A percentile compares a stretch with the other conserved stretches of the same genome.
Conservation (phyloP, 2,113 vertebrate genomes). For the Gymnarchus niloticus region DNA sequence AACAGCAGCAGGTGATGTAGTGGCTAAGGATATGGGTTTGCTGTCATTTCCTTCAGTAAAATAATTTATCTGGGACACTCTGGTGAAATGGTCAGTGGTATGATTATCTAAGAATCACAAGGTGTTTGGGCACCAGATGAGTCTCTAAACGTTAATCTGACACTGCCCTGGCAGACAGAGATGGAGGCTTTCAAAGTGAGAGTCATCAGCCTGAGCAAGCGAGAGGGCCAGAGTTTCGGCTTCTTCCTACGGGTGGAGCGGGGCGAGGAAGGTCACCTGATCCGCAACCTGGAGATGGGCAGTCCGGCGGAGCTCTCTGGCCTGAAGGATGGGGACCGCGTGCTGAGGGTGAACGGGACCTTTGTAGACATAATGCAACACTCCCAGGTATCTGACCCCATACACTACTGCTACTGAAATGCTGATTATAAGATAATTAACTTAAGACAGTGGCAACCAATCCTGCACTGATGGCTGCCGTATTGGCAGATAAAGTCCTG, state of each 20-base stretch:
- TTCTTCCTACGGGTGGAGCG: constrained; percentile 83
- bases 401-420: background rate
- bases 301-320: constrained; percentile 78
- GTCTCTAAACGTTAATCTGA: background rate
- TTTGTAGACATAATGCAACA: constrained; percentile 81
- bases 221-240: constrained; percentile 69
- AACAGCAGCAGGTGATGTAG: background rate
- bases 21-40: background rate
- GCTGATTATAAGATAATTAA: too few species aligned
- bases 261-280: constrained; percentile 73
- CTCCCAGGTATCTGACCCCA: constrained; percentile 58
- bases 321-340: constrained; percentile 83
- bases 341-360: constrained; percentile 76
- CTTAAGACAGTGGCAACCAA: too few species aligned
- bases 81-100: background rate
- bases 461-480: background rate
- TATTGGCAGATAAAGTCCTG: background rate
- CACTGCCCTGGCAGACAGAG: constrained; percentile 42
- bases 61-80: background rate
- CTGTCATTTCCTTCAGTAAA: background rate
- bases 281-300: constrained; percentile 72
- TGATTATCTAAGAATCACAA: background rate
- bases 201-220: constrained; percentile 75
- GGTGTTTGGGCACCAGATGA: background rate
- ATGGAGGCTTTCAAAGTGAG: constrained; percentile 69